Percentiles rank a stretch among this genome's conserved stretches.
phyloP scores from a whole-genome alignment of 2,888 invertebrate species.

The Cerceris ruficornis region DNA sequence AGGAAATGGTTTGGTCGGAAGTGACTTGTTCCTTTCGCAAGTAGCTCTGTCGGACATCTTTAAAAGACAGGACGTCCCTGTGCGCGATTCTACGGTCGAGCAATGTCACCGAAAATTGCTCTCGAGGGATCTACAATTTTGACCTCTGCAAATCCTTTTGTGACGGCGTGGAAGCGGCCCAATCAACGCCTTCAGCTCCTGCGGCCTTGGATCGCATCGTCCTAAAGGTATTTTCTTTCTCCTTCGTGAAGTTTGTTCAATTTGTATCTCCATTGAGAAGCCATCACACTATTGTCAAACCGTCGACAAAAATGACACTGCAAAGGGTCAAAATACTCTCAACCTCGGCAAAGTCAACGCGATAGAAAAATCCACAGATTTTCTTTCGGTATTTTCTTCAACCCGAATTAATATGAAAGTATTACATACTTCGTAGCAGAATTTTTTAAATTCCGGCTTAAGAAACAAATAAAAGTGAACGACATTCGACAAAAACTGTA shows the following conservation, averaged over 20 bases:
- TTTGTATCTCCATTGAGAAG: conserved; percentile 32
- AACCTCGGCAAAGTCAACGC: background rate
- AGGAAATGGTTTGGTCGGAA: conserved; percentile 27
- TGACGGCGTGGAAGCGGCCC: conserved; percentile 37
- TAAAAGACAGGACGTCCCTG: conserved; percentile 43
- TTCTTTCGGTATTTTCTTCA: no score
- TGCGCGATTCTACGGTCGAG: conserved; percentile 42
- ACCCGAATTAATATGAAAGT: no score
- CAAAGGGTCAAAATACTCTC: background rate
- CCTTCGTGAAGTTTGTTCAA: conserved; percentile 19
- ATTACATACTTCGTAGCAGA: no score
- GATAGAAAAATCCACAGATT: no score
- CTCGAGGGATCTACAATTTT: conserved; percentile 48
- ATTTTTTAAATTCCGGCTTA: no score
- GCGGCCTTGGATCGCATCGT: conserved; percentile 8
- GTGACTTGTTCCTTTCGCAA: conserved; percentile 12
- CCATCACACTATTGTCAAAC: conserved; percentile 7
- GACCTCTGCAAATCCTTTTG: conserved; percentile 40
- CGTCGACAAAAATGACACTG: conserved; percentile 1
- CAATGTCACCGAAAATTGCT: conserved; percentile 43
- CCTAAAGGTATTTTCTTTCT: conserved; percentile 18
- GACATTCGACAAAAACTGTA: no score
- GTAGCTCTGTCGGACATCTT: conserved; percentile 37
- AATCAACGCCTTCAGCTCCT: conserved; percentile 37
- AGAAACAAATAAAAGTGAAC: no score